These are phyloP conservation scores for Microplitis manilae DNA, from an alignment of 2,888 invertebrate species.

Conservation along the genomic window DNA sequence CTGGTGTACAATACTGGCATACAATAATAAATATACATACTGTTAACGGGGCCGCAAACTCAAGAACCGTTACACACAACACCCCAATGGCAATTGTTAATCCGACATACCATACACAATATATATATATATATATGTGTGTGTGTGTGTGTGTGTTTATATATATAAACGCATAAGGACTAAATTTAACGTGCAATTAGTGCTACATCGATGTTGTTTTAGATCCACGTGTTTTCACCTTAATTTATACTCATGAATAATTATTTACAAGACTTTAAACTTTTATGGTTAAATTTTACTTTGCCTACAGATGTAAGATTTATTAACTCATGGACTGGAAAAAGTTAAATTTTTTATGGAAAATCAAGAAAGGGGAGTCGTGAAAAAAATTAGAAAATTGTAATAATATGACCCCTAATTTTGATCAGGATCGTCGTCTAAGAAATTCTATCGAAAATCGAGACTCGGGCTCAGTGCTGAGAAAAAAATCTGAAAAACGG, in stretches of 20 bases:
- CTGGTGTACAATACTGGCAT: neutral
- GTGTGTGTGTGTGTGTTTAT: constrained; percentile 35
- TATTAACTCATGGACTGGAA: neutral
- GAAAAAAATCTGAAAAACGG: too few relatives aligned
- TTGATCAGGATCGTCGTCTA: too few relatives aligned
- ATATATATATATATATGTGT: neutral
- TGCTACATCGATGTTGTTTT: constrained; percentile 47
- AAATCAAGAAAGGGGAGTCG: too few relatives aligned
- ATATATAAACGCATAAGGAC: constrained; percentile 45
- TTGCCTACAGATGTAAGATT: neutral
- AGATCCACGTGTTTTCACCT: neutral
- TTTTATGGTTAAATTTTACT: neutral
- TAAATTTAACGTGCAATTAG: constrained; percentile 63
- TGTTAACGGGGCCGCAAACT: neutral
- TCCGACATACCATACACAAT: constrained; percentile 47
- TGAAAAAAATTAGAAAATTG: too few relatives aligned
- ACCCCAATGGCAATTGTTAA: constrained; percentile 56
- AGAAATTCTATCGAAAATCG: too few relatives aligned
- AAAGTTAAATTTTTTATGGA: too few relatives aligned
- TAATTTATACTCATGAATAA: neutral
- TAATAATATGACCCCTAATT: too few relatives aligned
- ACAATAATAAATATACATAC: constrained; percentile 5
- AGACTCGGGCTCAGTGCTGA: too few relatives aligned
- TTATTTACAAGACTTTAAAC: neutral
- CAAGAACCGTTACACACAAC: constrained; percentile 30